Base-by-base conservation (phyloP, 2,797 vertebrate species). In the Epinephelus coioides region DNA sequence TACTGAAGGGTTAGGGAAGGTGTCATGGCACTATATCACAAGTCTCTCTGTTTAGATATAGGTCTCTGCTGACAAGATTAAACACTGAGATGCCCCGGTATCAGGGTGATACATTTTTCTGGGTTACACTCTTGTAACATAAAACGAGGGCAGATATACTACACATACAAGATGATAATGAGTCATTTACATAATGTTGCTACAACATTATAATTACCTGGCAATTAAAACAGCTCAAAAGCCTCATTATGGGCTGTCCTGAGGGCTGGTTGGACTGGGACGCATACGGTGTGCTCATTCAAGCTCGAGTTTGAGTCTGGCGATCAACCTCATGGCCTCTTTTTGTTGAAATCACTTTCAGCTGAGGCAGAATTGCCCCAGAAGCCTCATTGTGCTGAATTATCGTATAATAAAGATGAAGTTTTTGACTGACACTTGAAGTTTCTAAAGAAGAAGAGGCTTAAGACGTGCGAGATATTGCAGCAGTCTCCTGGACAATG, bases 181-280 rank as follows among this genome's bases (percentile, higher is more conserved):
- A 92, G 67, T 69, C 83, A 93, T 93, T 94, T 93, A 88, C 92
- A 92, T 92, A 92, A 91, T 91, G 92, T 91, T 91, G 81, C 87
- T 89, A 92, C 90, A 91, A 88, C 89, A 82, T 88, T 79, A 87
- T 93, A 93, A 93, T 93, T 93, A 93, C 92, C 91, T 92, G 91
- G 89, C 91, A 93, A 93, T 93, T 94, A 92, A 93, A 92, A 86
- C 88, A 81, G 86, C 93, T 93, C 89, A 89, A 90, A 93, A 85
- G 86, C 91, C 89, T 93, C 90, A 91, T 94, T 93, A 92, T 79
- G 88, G 85, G 84, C 78, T 89, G 89, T 93, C 91, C 91, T 88
- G 78, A 79, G 88, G 89, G 88, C 86, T 77, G 69, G 27, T 80
- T 79, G 83, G 88, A 88, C 85, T 79, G 84, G 86, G 84, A 91